phyloP scores from a whole-genome alignment of 2,888 invertebrate genomes.

The Petrolisthes cinctipes region DNA sequence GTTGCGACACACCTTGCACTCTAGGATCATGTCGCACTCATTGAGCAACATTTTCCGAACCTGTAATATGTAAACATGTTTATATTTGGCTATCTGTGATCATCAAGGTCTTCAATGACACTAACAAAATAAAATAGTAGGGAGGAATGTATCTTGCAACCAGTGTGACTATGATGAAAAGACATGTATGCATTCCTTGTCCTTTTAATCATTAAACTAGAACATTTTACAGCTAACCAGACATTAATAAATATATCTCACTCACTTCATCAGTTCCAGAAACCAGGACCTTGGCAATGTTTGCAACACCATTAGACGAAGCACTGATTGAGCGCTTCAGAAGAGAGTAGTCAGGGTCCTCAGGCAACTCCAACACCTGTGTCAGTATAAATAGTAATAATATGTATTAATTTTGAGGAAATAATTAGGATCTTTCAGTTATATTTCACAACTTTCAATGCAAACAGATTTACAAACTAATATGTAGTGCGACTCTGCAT shows the following conservation, averaged over 20 bases:
- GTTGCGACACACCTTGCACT: constrained; percentile 88
- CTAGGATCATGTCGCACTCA: constrained; percentile 90
- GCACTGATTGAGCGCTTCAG: constrained; percentile 54
- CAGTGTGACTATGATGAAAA: too few relatives aligned
- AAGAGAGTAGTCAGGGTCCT: constrained; percentile 63
- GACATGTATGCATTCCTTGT: neutral
- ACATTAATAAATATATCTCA: neutral
- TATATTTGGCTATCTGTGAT: too few relatives aligned
- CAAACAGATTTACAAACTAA: too few relatives aligned
- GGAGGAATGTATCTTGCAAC: too few relatives aligned
- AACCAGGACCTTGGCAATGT: constrained; percentile 51
- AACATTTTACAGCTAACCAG: neutral
- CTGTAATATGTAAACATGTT: constrained; percentile 70
- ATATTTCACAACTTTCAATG: too few relatives aligned
- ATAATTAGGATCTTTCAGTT: neutral
- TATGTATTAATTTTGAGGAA: neutral
- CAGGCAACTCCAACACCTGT: constrained; percentile 59
- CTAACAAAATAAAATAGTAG: too few relatives aligned
- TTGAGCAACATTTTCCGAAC: constrained; percentile 80
- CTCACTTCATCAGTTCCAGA: constrained; percentile 58
- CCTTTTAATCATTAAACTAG: neutral
- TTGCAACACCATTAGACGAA: constrained; percentile 44
- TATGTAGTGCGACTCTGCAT: too few relatives aligned
- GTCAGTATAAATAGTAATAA: neutral
- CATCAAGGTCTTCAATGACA: too few relatives aligned